Evolutionary conservation across 35 echinoderm and acorn worm genomes (phyloP), one percentile per base, ranked within the genome.

Genomic region (Apostichopus californicus): DNA sequence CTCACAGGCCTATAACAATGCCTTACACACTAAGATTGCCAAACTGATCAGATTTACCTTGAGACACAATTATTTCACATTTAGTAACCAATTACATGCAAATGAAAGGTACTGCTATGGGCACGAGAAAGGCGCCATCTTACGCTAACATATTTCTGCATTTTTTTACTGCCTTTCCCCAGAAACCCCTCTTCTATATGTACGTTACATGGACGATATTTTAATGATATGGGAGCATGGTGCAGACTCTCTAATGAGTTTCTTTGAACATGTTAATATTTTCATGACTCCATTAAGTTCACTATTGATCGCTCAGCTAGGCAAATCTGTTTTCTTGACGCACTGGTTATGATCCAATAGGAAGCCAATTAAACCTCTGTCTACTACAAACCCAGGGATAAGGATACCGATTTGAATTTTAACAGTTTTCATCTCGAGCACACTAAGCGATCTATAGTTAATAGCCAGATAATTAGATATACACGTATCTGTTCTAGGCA

Each of bases 101-200:
- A 80, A 92, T 11, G 5, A 92, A 88, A 0, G 84, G 82, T 4
- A 95, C 94, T 24, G 89, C 90, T 1, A 95, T 95, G 90, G 80
- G 82, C 13, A 87, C 73, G 20, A 95, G 77, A 59, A 80, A 87
- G 80, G 94, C 90, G 5, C 54, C 94, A 25, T 20, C 81, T 6
- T 92, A 95, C 60, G 94, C 90, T 25, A 25, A 95, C 22, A 86
- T 95, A 71, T 92, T 87, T 6, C 88, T 87, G 94, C 54, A 63
- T 12, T 23, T 78, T 0, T 63, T 92, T 5, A 0, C 3, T 53
- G 10, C 56, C 56, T 9, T 57, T 25, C 11, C 46, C 5, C 55
- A 58, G 0, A 86, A 34, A 25, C 86, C 86, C 4, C 11, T 46
- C 6, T 0, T 88, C 54, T 71, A 14, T 71, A 14, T 73, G 68